Base-by-base conservation (phyloP, 2,113 vertebrate species). In the Otus sunia region DNA sequence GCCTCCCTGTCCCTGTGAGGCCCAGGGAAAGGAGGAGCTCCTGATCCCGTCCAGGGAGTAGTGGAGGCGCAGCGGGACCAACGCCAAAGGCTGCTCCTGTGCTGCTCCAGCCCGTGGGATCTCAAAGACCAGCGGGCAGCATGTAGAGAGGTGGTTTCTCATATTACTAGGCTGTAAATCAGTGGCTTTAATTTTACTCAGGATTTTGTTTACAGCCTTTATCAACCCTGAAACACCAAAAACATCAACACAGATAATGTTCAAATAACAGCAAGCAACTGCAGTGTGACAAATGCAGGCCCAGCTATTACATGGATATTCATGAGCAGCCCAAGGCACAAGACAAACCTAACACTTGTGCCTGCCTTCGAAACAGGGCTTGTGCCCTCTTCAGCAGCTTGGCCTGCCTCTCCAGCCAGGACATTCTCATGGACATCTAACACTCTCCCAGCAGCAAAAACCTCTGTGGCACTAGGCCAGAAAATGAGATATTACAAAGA, bases 241-340 rank as follows among this genome's bases (percentile, higher is more conserved):
- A 74, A 32, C 30, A 27, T 52, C 13, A 43, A 10, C 16, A 58
- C 10, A 20, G 17, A 69, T 39, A 53, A 37, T 6, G 4, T 83
- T 71, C 66, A 50, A 34, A 17, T 81, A 64, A 69, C 47, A 41
- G 39, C 43, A 53, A 39, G 47, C 64, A 27, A 60, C 52, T 19
- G 77, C 45, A 53, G 59, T 0, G 0, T 26, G 43, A 63, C 2
- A 1, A 60, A 55, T 3, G 6, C 1, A 2, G 21, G 62, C 22
- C 27, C 39, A 55, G 71, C 47, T 45, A 2, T 19, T 22, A 39
- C n/a, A 12, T 5, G 15, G 39, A 5, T 25, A 32, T 25, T 43
- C n/a, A 36, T 9, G 21, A 75, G 50, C 37, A 79, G 75, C 83
- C 83, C 49, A 34, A 55, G 62, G 79, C 86, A 79, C 26, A 68